Evolutionary conservation across 2,113 vertebrate species (phyloP).

Genomic region (Eulacestoma nigropectus): DNA sequence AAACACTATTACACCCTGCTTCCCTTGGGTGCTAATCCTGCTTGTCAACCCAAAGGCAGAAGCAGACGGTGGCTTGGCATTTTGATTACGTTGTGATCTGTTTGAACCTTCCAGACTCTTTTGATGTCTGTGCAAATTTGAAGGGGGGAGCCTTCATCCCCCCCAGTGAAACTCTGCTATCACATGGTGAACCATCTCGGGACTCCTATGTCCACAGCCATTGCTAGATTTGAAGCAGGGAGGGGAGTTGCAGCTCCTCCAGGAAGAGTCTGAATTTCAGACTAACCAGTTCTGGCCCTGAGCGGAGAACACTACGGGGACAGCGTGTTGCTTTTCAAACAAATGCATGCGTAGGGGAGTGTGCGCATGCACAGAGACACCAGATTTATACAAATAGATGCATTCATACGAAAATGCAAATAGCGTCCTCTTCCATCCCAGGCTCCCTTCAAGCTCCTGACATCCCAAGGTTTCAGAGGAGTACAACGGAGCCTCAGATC

Average conservation of each 20-base stretch:
- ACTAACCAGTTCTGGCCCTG: constrained; percentile 26
- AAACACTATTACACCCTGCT: constrained; percentile 64
- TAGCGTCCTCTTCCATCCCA: constrained; percentile 37
- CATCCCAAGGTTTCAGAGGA: constrained; percentile 65
- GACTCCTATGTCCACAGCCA: background rate
- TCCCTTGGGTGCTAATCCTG: constrained; percentile 58
- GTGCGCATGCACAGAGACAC: constrained; percentile 36
- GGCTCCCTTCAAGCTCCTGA: constrained; percentile 52
- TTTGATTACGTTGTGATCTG: constrained; percentile 61
- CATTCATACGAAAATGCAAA: constrained; percentile 66
- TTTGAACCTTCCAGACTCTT: constrained; percentile 64
- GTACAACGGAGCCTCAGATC: constrained; percentile 62
- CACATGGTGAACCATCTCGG: background rate
- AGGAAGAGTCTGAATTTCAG: constrained; percentile 33
- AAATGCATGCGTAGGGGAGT: background rate
- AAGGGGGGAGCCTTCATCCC: constrained; percentile 42
- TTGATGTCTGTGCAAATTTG: constrained; percentile 60
- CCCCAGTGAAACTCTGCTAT: constrained; percentile 10
- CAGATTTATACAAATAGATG: constrained; percentile 59
- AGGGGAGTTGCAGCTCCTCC: background rate
- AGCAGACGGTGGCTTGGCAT: constrained; percentile 56
- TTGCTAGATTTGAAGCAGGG: background rate
- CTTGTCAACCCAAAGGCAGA: constrained; percentile 61
- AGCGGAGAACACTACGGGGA: background rate
- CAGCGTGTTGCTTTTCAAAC: constrained; percentile 29